Base-by-base conservation (phyloP, 2,113 vertebrate species). In the Columba livia region DNA sequence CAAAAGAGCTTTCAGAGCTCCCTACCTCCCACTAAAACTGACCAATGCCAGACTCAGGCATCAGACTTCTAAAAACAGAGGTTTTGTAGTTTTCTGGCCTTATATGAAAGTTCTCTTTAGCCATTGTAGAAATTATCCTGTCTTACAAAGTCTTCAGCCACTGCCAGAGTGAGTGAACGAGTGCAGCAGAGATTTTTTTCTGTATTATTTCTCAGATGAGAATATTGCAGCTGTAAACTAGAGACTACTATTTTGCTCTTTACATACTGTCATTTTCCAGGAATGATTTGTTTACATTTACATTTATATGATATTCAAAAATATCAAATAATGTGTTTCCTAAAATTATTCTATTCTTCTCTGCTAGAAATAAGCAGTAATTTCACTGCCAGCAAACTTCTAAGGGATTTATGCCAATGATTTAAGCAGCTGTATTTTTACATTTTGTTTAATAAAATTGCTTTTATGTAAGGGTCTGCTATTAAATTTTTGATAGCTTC, bases 401-500 rank as follows among this genome's bases (percentile, higher is more conserved):
- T 50, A 57, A 64, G 65, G 75, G 51, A 73, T 2, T 75, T 87
- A 95, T 77, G 53, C 36, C 57, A 88, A 85, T 84, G 91, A 94
- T 85, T 79, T 61, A 77, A 94, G 74, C 91, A 94, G 72, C 67
- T 94, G 66, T 73, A 87, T 84, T 94, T 95, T 95, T 95, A 92
- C 48, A 79, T 90, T 81, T 81, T 94, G 64, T 94, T 96, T 95
- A 93, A 93, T 93, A 95, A 95, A 95, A 96, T 72, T 92, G 81
- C 56, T 93, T 94, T 96, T 95, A 96, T 96, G 60, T 89, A 96
- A 96, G 91, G 81, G 71, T 96, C 93, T 90, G 64, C 75, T 96
- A 80, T 88, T 94, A 95, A 96, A 92, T 91, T 88, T 96, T 96
- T 96, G 92, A 96, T 95, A 83, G 80, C 88, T 92, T 86, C 47